Percentiles rank a stretch among this genome's conserved stretches.
These are phyloP conservation scores for Microchrysa polita DNA, from an alignment of 2,888 invertebrate genomes.

Conservation along the genomic window DNA sequence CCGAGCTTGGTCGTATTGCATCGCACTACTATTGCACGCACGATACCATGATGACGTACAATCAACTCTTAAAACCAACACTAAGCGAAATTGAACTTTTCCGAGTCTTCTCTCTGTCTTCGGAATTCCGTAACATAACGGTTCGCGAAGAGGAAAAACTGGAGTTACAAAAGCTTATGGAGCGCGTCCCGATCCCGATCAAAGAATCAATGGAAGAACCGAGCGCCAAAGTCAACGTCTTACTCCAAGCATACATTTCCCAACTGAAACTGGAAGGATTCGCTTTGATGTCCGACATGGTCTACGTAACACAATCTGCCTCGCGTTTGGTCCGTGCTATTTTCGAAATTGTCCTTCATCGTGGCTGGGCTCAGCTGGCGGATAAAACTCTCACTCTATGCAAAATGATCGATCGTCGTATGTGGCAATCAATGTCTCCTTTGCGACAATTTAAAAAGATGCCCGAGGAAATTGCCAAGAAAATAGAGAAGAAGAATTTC, in stretches of 20 bases:
- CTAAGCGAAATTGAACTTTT: conserved; percentile 97
- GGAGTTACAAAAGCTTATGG: conserved; percentile 90
- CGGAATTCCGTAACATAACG: conserved; percentile 92
- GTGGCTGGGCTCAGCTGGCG: conserved; percentile 97
- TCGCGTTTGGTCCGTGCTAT: conserved; percentile 94
- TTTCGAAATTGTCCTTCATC: conserved; percentile 92
- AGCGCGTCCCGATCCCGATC: conserved; percentile 97
- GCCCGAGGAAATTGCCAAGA: conserved; percentile 96
- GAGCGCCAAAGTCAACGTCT: conserved; percentile 91
- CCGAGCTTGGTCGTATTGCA: conserved; percentile 96
- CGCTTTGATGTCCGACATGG: conserved; percentile 99
- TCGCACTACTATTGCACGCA: conserved; percentile 98
- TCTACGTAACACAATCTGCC: conserved; percentile 98
- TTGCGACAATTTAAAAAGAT: conserved; percentile 96
- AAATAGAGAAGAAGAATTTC: conserved; percentile 97
- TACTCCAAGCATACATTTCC: conserved; percentile 97
- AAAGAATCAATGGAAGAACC: conserved; percentile 99
- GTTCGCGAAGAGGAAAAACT: conserved; percentile 97
- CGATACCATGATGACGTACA: conserved; percentile 97
- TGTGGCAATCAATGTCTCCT: conserved; percentile 99
- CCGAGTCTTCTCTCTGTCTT: conserved; percentile 96
- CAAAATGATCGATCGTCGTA: conserved; percentile 98
- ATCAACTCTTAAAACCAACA: conserved; percentile 94
- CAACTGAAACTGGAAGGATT: conserved; percentile 98
- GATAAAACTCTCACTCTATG: conserved; percentile 95